These are phyloP conservation scores for Apamea epomidion DNA, from an alignment of 2,888 invertebrate genomes.

Conservation along the genomic window DNA sequence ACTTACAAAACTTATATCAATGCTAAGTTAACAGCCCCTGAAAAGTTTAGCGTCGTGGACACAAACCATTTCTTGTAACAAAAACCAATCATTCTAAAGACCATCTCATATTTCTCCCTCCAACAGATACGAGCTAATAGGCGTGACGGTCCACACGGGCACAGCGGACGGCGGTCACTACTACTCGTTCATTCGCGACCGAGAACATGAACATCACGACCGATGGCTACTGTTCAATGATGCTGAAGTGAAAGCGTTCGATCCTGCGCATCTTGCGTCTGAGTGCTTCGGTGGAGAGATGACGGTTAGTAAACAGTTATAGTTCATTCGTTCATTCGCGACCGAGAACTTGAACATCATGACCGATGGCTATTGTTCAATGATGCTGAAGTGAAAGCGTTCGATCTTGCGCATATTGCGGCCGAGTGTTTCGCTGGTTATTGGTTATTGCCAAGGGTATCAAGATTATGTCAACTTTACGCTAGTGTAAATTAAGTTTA, in stretches of 20 bases:
- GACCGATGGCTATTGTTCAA: slow-evolving; percentile 98
- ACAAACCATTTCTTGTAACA: background rate
- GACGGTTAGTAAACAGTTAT: slow-evolving; percentile 91
- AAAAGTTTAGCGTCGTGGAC: too few relatives aligned
- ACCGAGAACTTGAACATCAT: slow-evolving; percentile 92
- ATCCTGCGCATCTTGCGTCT: slow-evolving; percentile 97
- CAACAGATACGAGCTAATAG: slow-evolving; percentile 94
- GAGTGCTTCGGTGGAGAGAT: slow-evolving; percentile 99
- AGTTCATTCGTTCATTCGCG: slow-evolving; percentile 96
- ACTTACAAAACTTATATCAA: background rate
- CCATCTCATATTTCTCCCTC: background rate
- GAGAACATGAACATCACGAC: slow-evolving; percentile 93
- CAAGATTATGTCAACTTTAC: background rate
- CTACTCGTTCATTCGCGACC: slow-evolving; percentile 98
- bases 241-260: slow-evolving; percentile 98
- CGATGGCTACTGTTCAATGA: slow-evolving; percentile 98
- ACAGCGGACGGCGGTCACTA: slow-evolving; percentile 99
- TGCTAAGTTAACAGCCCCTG: background rate
- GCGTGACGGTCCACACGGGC: slow-evolving; percentile 99
- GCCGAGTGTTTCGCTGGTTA: slow-evolving; percentile 98
- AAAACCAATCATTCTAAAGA: background rate
- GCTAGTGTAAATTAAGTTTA: background rate
- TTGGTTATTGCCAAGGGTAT: background rate
- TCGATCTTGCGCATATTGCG: slow-evolving; percentile 98
- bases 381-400: slow-evolving; percentile 98